A percentile compares a stretch with the other conserved stretches of the same genome.
Evolutionary conservation across 2,113 vertebrate genomes (phyloP).

Genomic region (Cebus imitator): DNA sequence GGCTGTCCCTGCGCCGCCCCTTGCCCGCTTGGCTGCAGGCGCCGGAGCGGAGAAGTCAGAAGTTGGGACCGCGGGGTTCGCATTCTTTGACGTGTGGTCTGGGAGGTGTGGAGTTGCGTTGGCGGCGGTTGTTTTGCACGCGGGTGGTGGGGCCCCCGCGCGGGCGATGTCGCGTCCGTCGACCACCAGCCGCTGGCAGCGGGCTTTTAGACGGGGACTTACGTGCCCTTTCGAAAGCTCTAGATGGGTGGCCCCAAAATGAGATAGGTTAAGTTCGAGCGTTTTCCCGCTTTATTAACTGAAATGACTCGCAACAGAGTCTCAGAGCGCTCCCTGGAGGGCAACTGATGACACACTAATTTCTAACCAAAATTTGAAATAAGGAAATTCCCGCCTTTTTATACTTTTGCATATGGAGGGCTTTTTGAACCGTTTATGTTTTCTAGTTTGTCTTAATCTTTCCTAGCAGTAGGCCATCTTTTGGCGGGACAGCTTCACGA

Average conservation of each 20-base stretch:
- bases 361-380: constrained; percentile 54
- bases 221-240: neutral
- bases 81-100: neutral
- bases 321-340: constrained; percentile 76
- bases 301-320: neutral
- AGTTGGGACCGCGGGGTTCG: neutral
- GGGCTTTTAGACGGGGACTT: rapidly evolving
- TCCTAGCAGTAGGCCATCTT: neutral
- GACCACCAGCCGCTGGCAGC: neutral
- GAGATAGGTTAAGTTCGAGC: neutral
- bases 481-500: neutral
- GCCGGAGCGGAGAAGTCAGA: neutral
- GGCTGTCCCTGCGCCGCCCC: neutral
- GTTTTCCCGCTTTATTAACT: constrained; percentile 71
- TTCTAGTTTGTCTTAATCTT: neutral
- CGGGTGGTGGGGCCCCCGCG: neutral
- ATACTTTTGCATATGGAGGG: constrained; percentile 13
- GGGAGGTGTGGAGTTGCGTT: neutral
- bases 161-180: no score
- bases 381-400: constrained; percentile 74
- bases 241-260: neutral
- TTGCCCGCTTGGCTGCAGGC: neutral
- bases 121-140: neutral
- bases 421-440: constrained; percentile 32
- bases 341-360: neutral